phyloP scores from a whole-genome alignment of 2,797 vertebrate genomes.

The Anguilla pacifica region DNA sequence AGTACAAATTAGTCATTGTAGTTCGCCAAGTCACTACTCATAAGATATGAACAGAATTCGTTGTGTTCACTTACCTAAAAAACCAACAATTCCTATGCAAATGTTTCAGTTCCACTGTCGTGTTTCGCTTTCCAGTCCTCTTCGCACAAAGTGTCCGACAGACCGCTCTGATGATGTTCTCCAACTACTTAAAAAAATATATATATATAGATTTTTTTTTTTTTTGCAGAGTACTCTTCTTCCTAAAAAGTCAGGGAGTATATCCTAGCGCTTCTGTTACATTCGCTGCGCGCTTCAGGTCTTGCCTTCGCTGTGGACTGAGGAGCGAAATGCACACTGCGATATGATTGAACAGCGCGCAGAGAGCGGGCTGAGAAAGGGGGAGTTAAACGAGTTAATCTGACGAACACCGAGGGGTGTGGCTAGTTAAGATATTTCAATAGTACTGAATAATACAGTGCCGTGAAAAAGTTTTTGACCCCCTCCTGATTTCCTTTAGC shows the following conservation, averaged over 20 bases:
- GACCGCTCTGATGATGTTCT: neutral
- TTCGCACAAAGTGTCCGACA: neutral
- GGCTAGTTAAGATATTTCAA: conserved; percentile 14
- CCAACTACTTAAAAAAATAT: neutral
- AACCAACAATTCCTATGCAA: conserved; percentile 22
- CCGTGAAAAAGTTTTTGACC: too few relatives aligned
- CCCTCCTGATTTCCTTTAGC: too few relatives aligned
- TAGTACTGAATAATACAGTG: neutral
- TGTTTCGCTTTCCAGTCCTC: neutral
- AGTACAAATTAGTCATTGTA: neutral
- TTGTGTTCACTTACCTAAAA: conserved; percentile 26
- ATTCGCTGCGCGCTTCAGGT: conserved; percentile 18
- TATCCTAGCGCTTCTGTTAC: conserved; percentile 25
- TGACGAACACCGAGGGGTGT: conserved; percentile 25
- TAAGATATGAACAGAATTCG: neutral
- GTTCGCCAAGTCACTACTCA: neutral
- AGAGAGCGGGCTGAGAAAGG: conserved; percentile 12
- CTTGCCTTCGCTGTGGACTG: neutral
- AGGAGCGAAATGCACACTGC: neutral
- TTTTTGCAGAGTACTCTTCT: neutral
- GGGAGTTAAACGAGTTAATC: conserved; percentile 17
- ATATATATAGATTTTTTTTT: neutral
- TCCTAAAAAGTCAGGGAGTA: conserved; percentile 9
- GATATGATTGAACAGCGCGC: neutral
- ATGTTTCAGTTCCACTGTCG: conserved; percentile 25